Evolutionary conservation across 1,140 invertebrate species (phyloP).

Genomic region (Alviniconcha marisindica): DNA sequence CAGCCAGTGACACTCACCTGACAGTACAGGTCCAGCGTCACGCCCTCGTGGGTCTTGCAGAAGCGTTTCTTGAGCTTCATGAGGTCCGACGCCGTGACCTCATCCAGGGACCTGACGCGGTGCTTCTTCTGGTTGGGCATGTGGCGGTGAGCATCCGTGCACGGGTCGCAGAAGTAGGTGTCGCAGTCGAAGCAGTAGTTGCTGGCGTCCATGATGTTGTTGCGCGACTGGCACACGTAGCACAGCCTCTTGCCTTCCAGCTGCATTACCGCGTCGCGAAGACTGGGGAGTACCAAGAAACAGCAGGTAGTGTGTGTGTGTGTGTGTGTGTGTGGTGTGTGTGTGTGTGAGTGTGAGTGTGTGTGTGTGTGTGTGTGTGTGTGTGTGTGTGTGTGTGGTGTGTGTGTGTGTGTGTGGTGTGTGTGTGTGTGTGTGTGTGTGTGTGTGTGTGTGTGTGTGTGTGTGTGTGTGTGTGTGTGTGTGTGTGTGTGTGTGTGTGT

Average conservation of each 20-base stretch:
- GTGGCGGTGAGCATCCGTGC: conserved; percentile 34
- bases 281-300: neutral
- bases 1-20: neutral
- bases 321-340: too few relatives aligned
- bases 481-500: too few relatives aligned
- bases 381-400: too few relatives aligned
- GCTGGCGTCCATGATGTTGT: conserved; percentile 17
- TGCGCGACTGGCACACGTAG: conserved; percentile 1
- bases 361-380: conserved; percentile 3
- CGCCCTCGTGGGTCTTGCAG: conserved; percentile 7
- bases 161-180: conserved; percentile 30
- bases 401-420: too few relatives aligned
- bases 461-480: too few relatives aligned
- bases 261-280: conserved; percentile 5
- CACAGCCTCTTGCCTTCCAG: conserved; percentile 8
- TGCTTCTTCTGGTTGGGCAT: conserved; percentile 34
- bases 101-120: neutral
- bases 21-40: conserved; percentile 35
- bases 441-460: too few relatives aligned
- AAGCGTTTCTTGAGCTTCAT: conserved; percentile 10
- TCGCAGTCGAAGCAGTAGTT: conserved; percentile 36
- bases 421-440: too few relatives aligned
- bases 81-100: conserved; percentile 11
- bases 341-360: neutral
- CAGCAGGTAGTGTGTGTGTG: too few relatives aligned